Evolutionary conservation across 2,888 invertebrate species (phyloP).

Genomic region (Acleris literana): DNA sequence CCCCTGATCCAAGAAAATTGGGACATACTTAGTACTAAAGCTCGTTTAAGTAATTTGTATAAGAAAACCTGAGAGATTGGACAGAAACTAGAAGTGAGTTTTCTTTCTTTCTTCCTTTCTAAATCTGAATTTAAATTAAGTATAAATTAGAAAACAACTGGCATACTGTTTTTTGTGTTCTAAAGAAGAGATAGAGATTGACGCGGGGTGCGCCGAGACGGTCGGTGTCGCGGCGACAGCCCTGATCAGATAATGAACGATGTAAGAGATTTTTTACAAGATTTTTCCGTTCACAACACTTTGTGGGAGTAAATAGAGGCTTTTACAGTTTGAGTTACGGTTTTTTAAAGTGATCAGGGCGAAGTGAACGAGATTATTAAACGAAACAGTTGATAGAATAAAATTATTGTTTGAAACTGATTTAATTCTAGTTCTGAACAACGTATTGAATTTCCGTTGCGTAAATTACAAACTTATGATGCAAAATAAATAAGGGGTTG

Average conservation of each 20-base stretch:
- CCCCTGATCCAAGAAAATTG: too few relatives aligned
- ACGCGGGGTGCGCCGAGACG: slow-evolving; percentile 44
- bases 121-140: background rate
- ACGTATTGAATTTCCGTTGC: too few relatives aligned
- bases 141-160: background rate
- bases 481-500: too few relatives aligned
- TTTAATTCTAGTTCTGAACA: too few relatives aligned
- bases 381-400: background rate
- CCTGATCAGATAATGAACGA: slow-evolving; percentile 50
- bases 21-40: too few relatives aligned
- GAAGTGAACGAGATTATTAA: background rate
- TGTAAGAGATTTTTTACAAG: slow-evolving; percentile 33
- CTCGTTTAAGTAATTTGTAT: too few relatives aligned
- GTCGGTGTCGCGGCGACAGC: slow-evolving; percentile 47
- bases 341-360: background rate
- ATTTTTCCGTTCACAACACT: slow-evolving; percentile 23
- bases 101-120: too few relatives aligned
- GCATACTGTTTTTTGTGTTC: slow-evolving; percentile 18
- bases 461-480: too few relatives aligned
- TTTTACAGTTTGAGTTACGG: background rate
- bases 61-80: too few relatives aligned
- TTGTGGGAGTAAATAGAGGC: background rate
- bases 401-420: too few relatives aligned
- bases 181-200: slow-evolving; percentile 44
- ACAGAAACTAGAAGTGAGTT: too few relatives aligned